A percentile compares a stretch with the other conserved stretches of the same genome.
Evolutionary conservation across 2,113 vertebrate species (phyloP).

Genomic region (Xiphophorus couchianus): DNA sequence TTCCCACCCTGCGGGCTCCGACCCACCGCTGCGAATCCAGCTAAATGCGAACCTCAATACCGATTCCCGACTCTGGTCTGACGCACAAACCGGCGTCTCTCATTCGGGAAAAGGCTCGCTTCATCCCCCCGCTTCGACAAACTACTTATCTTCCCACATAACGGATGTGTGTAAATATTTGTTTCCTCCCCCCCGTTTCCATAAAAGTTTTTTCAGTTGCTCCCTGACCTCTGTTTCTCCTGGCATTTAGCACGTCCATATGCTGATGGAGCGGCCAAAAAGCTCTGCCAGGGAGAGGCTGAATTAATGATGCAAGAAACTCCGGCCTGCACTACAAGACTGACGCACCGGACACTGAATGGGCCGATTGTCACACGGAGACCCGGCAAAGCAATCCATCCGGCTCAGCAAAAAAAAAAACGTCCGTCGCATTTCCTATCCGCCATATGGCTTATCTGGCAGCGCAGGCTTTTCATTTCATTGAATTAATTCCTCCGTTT

Average conservation of each 20-base stretch:
- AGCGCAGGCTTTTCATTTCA: conserved; percentile 64
- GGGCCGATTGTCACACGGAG: conserved; percentile 49
- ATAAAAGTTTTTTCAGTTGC: conserved; percentile 27
- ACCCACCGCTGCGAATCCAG: conserved; percentile 39
- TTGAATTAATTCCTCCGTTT: conserved; percentile 67
- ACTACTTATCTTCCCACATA: background rate
- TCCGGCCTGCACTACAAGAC: conserved; percentile 43
- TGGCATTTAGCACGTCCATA: conserved; percentile 49
- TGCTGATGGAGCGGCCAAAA: conserved; percentile 50
- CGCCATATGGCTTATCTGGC: conserved; percentile 69
- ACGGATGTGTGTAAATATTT: background rate
- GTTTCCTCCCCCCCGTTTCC: background rate
- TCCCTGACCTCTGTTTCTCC: conserved; percentile 52
- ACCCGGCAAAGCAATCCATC: conserved; percentile 34
- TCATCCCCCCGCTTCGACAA: background rate
- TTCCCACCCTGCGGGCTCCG: conserved; percentile 29
- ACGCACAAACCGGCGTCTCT: background rate
- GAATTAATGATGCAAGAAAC: conserved; percentile 72
- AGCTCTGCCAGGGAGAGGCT: conserved; percentile 44
- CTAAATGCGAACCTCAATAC: conserved; percentile 38
- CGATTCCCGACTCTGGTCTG: conserved; percentile 47
- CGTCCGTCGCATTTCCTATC: conserved; percentile 49
- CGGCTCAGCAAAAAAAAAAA: conserved; percentile 5
- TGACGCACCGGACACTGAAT: conserved; percentile 40
- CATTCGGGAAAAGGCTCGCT: conserved; percentile 8